phyloP scores from a whole-genome alignment of 2,113 vertebrate genomes.

The Lepus timidus region DNA sequence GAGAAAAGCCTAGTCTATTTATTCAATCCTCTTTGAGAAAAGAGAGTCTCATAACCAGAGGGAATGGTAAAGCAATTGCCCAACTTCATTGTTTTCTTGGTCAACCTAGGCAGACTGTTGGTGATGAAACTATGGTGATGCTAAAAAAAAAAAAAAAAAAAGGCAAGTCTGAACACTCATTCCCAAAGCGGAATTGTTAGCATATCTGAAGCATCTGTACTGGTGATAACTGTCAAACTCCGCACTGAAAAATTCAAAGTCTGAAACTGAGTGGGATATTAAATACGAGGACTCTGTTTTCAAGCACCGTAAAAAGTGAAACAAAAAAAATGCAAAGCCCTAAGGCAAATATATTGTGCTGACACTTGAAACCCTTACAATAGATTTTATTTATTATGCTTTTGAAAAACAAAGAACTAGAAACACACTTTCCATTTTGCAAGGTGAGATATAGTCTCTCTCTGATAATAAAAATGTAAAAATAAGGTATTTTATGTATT shows the following conservation, averaged over 20 bases:
- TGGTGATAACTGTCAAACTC: conserved; percentile 59
- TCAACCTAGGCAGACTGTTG: conserved; percentile 8
- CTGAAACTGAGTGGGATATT: conserved; percentile 69
- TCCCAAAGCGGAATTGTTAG: conserved; percentile 23
- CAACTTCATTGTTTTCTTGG: conserved; percentile 15
- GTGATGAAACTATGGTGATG: conserved; percentile 33
- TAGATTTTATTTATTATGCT: conserved; percentile 77
- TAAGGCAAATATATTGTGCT: conserved; percentile 64
- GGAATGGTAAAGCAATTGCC: conserved; percentile 53
- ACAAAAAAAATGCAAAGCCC: conserved; percentile 69
- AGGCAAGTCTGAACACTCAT: not conserved
- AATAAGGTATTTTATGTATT: conserved; percentile 79
- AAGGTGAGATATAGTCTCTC: conserved; percentile 82
- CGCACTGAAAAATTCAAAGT: conserved; percentile 59
- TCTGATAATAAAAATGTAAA: conserved; percentile 81
- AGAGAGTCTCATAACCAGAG: not conserved
- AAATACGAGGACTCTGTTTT: conserved; percentile 74
- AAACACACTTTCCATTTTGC: conserved; percentile 77
- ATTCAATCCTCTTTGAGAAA: conserved; percentile 1
- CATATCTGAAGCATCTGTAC: conserved; percentile 55
- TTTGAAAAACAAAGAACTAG: conserved; percentile 79
- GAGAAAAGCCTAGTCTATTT: not conserved
- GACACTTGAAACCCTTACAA: conserved; percentile 80
- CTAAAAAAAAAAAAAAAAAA: not conserved
- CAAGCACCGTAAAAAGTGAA: conserved; percentile 61